Conservation (phyloP, 2,113 vertebrate genomes). For the Aplodontia rufa region DNA sequence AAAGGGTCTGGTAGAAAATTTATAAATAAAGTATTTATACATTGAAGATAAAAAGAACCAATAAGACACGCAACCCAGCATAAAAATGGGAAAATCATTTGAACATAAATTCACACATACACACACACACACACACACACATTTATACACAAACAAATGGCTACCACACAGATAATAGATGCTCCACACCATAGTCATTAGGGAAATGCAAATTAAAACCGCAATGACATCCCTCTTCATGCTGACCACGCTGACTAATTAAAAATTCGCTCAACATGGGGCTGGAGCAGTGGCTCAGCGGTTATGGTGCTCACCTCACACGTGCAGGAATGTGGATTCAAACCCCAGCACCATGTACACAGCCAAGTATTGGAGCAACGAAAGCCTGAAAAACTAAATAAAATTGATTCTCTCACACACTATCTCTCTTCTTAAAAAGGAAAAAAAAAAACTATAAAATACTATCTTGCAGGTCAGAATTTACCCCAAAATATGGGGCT, state of each 20-base stretch:
- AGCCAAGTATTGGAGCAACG: no score
- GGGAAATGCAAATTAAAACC: not conserved
- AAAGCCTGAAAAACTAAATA: no score
- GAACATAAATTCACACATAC: not conserved
- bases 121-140: not conserved
- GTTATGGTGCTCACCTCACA: no score
- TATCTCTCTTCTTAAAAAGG: no score
- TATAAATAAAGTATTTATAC: not conserved
- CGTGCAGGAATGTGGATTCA: no score
- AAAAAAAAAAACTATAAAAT: no score
- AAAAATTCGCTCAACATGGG: not conserved
- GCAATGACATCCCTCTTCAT: not conserved
- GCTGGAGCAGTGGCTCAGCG: no score
- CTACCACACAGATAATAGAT: not conserved
- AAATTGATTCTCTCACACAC: no score
- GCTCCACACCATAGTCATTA: not conserved
- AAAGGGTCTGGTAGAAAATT: not conserved
- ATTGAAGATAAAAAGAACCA: not conserved
- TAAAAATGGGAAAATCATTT: constrained; percentile 21
- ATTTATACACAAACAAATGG: no score
- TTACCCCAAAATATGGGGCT: not conserved
- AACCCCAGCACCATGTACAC: no score
- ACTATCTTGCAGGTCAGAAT: not conserved
- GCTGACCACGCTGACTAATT: no score
- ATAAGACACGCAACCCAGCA: not conserved